Evolutionary conservation across 2,113 vertebrate genomes (phyloP).

Genomic region (zebrafish (Danio rerio)): DNA sequence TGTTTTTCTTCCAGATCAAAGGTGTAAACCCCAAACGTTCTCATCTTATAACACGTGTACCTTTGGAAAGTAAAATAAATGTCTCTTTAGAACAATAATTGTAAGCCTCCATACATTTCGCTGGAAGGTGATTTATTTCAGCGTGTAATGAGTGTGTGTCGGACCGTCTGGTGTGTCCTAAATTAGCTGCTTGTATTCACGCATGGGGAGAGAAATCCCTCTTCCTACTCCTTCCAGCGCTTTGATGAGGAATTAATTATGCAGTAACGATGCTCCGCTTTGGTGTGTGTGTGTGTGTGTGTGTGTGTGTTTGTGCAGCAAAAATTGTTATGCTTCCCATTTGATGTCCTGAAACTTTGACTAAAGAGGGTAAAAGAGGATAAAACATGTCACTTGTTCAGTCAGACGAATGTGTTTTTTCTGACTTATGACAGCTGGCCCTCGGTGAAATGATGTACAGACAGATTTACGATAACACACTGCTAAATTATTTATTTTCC

Average conservation of each 20-base stretch:
- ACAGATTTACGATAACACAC: slow-evolving; percentile 29
- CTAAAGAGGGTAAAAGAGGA: background rate
- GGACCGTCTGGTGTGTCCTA: slow-evolving; percentile 35
- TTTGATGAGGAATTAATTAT: slow-evolving; percentile 60
- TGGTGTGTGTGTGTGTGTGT: slow-evolving; percentile 14
- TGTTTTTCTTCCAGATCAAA: slow-evolving; percentile 18
- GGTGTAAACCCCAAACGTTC: background rate
- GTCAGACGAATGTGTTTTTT: background rate
- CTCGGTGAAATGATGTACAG: slow-evolving; percentile 3
- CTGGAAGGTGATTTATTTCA: slow-evolving; percentile 43
- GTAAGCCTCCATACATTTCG: background rate
- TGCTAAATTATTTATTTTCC: slow-evolving; percentile 37
- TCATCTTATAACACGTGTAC: slow-evolving; percentile 4
- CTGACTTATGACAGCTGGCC: slow-evolving; percentile 12
- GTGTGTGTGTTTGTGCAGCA: slow-evolving; percentile 26
- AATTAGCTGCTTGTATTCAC: slow-evolving; percentile 46
- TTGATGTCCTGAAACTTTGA: slow-evolving; percentile 42
- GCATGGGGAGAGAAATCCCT: slow-evolving; percentile 30
- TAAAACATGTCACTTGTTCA: slow-evolving; percentile 26
- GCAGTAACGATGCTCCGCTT: slow-evolving; percentile 40
- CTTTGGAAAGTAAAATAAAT: slow-evolving; percentile 4
- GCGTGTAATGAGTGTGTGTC: slow-evolving; percentile 42
- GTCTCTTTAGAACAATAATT: slow-evolving; percentile 14
- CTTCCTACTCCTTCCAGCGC: slow-evolving; percentile 24
- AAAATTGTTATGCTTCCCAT: slow-evolving; percentile 33